Conservation (phyloP, 2,888 invertebrate genomes). For the Trilocha varians region DNA sequence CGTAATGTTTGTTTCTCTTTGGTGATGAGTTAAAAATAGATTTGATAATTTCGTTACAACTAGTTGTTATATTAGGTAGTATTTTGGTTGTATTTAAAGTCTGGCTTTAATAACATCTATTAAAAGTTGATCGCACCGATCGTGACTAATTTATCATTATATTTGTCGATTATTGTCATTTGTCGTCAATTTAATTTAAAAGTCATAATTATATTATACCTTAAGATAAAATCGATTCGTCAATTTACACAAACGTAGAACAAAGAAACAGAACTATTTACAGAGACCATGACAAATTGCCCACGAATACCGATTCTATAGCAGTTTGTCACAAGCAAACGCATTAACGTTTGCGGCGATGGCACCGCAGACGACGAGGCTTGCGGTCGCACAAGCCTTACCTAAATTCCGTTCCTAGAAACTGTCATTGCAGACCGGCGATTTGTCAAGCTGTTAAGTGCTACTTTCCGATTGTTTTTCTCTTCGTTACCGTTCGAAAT, state of each 20-base stretch:
- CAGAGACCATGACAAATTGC: conserved; percentile 1
- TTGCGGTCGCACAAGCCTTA: conserved; percentile 34
- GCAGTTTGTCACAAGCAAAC: conserved; percentile 39
- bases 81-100: too few species aligned
- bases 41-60: neutral
- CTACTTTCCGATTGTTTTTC: conserved; percentile 69
- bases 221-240: too few species aligned
- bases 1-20: too few species aligned
- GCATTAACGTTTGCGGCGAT: conserved; percentile 34
- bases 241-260: neutral
- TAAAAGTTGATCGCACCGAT: too few species aligned
- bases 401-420: conserved; percentile 39
- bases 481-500: conserved; percentile 54
- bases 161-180: too few species aligned
- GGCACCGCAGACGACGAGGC: conserved; percentile 26
- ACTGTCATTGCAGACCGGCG: conserved; percentile 61
- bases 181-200: neutral
- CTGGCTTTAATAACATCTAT: too few species aligned
- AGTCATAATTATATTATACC: too few species aligned
- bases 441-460: conserved; percentile 70
- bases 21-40: too few species aligned
- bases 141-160: too few species aligned
- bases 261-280: neutral
- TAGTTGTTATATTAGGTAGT: too few species aligned
- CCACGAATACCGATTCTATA: conserved; percentile 24